Percentiles rank a stretch among this genome's conserved stretches.
phyloP scores from a whole-genome alignment of 2,797 vertebrate species.

The Scolopax bukidnonensis region DNA sequence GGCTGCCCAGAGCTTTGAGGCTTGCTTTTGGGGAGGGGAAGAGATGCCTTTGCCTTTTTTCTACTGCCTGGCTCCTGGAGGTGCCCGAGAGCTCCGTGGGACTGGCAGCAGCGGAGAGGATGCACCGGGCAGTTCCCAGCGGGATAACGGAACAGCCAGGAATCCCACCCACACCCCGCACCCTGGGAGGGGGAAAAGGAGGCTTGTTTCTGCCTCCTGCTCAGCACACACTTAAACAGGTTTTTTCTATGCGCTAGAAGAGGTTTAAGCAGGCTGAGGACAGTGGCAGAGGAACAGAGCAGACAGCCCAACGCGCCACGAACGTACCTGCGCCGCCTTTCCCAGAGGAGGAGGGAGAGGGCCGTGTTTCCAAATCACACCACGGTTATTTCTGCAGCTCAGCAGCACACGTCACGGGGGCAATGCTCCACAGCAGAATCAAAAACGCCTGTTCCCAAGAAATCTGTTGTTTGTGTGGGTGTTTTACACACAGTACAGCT shows the following conservation, averaged over 20 bases:
- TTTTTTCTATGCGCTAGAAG: neutral
- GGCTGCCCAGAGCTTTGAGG: neutral
- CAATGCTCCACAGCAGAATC: neutral
- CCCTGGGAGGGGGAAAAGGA: neutral
- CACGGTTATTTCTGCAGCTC: neutral
- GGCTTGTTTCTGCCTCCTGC: neutral
- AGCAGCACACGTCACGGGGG: accelerated
- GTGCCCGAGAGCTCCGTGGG: accelerated
- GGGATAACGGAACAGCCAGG: neutral
- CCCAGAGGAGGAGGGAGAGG: neutral
- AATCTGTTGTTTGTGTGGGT: neutral
- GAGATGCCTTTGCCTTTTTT: neutral
- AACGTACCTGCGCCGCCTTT: neutral
- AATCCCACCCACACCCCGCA: neutral
- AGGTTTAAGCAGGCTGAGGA: neutral
- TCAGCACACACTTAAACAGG: neutral
- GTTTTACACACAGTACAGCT: neutral
- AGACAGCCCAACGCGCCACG: neutral
- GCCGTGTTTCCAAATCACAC: neutral
- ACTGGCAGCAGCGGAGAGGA: accelerated
- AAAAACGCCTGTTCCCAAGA: neutral
- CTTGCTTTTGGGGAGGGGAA: neutral
- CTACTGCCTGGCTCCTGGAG: neutral
- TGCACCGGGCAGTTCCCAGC: accelerated
- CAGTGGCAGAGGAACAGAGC: neutral